phyloP scores from a whole-genome alignment of 2,113 vertebrate species.

The Alethe diademata region DNA sequence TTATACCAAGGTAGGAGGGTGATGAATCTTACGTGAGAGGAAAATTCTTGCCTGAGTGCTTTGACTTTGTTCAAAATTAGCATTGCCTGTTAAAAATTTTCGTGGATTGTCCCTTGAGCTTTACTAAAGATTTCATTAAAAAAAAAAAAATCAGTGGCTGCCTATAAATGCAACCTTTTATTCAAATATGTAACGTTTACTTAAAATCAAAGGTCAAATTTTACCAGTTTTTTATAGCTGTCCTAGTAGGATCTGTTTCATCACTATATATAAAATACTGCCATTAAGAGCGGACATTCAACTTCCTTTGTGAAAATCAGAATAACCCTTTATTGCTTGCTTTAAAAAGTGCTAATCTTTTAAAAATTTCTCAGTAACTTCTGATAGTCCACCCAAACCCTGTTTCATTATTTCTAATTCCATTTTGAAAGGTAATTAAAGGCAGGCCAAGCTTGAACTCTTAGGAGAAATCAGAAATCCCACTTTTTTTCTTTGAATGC shows the following conservation, averaged over 20 bases:
- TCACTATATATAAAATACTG: neutral
- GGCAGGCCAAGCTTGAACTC: neutral
- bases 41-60: slow-evolving; percentile 56
- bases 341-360: neutral
- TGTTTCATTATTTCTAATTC: neutral
- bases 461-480: neutral
- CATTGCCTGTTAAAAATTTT: slow-evolving; percentile 33
- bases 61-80: slow-evolving; percentile 68
- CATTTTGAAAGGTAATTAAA: neutral
- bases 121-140: slow-evolving; percentile 1
- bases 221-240: slow-evolving; percentile 13
- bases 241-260: neutral
- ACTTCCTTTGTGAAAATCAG: neutral
- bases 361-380: neutral
- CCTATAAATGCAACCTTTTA: slow-evolving; percentile 39
- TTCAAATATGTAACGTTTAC: slow-evolving; percentile 35
- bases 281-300: neutral
- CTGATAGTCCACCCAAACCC: neutral
- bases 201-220: slow-evolving; percentile 47
- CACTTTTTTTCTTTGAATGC: neutral
- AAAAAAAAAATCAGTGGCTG: neutral
- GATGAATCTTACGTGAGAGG: slow-evolving; percentile 71
- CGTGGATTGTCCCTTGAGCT: neutral
- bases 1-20: slow-evolving; percentile 69
- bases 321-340: neutral